Evolutionary conservation across 2,797 vertebrate genomes (phyloP).

Genomic region (Kryptolebias ocellatus): DNA sequence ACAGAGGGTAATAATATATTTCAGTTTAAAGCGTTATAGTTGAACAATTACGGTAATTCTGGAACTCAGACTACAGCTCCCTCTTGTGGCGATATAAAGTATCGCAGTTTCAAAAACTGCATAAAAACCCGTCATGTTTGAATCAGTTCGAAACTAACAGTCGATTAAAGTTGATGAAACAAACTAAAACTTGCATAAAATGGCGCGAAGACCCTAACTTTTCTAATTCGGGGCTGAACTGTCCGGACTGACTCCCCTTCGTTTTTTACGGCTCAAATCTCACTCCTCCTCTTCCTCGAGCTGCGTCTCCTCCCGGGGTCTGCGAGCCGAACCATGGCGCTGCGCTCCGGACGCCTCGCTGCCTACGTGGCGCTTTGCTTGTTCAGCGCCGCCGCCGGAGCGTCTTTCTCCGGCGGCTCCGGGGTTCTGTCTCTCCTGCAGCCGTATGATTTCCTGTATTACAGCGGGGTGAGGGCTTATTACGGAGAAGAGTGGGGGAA

Average conservation of each 20-base stretch:
- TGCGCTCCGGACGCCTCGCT: conserved; percentile 38
- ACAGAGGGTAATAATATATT: background rate
- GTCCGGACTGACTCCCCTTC: conserved; percentile 7
- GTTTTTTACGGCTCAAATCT: conserved; percentile 2
- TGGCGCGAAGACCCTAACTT: background rate
- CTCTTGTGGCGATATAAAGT: background rate
- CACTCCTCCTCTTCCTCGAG: conserved; percentile 41
- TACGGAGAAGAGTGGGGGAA: conserved; percentile 86
- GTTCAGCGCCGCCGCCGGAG: conserved; percentile 5
- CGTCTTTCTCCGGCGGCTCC: conserved; percentile 30
- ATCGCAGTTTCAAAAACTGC: conserved; percentile 7
- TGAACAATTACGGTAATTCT: conserved; percentile 54
- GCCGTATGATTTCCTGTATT: conserved; percentile 89
- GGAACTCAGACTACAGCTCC: background rate
- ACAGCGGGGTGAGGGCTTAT: conserved; percentile 89
- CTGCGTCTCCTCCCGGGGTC: conserved; percentile 24
- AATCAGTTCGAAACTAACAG: background rate
- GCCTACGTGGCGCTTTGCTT: conserved; percentile 82
- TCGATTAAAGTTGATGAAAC: rapidly evolving
- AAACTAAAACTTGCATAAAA: background rate
- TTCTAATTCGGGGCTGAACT: conserved; percentile 24
- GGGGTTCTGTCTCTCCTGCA: conserved; percentile 64
- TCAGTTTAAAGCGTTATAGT: background rate
- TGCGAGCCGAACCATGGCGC: conserved; percentile 75
- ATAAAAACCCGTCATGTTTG: too few relatives aligned